These are phyloP conservation scores for Epiblema foenella DNA, from an alignment of 2,888 invertebrate genomes.

Conservation along the genomic window DNA sequence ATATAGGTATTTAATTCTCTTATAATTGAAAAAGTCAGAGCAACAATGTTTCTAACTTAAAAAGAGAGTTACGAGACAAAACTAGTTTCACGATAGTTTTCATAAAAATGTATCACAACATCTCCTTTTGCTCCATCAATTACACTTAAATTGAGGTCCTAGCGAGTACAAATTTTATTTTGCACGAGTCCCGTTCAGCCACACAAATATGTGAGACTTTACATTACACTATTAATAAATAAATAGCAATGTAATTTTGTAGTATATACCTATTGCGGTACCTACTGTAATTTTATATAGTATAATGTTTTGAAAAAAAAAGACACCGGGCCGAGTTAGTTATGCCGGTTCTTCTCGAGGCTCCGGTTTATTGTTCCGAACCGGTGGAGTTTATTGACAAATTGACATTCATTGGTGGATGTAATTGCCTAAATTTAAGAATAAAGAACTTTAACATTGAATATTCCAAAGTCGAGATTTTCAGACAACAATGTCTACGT, in stretches of 20 bases:
- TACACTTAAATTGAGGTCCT: not conserved
- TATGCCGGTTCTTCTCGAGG: too few relatives aligned
- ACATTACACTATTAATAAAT: slow-evolving; percentile 13
- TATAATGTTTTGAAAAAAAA: too few relatives aligned
- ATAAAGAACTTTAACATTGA: not conserved
- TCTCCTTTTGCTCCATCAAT: not conserved
- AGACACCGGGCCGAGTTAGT: too few relatives aligned
- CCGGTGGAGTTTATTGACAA: too few relatives aligned
- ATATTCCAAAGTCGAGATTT: not conserved
- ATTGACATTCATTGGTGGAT: too few relatives aligned
- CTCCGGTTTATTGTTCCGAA: not conserved
- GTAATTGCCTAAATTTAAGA: too few relatives aligned
- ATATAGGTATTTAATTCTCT: too few relatives aligned
- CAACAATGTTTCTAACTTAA: slow-evolving; percentile 48
- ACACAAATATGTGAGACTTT: slow-evolving; percentile 25
- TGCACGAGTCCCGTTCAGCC: slow-evolving; percentile 52
- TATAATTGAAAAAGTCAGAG: not conserved
- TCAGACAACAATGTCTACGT: not conserved
- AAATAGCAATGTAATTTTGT: not conserved
- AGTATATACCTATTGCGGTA: too few relatives aligned
- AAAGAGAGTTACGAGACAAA: slow-evolving; percentile 57
- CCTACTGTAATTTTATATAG: too few relatives aligned
- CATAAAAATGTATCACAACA: slow-evolving; percentile 11
- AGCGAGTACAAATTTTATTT: slow-evolving; percentile 39
- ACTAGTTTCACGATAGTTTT: slow-evolving; percentile 48